Evolutionary conservation across 2,888 invertebrate genomes (phyloP).

Genomic region (Brachyptera risi): DNA sequence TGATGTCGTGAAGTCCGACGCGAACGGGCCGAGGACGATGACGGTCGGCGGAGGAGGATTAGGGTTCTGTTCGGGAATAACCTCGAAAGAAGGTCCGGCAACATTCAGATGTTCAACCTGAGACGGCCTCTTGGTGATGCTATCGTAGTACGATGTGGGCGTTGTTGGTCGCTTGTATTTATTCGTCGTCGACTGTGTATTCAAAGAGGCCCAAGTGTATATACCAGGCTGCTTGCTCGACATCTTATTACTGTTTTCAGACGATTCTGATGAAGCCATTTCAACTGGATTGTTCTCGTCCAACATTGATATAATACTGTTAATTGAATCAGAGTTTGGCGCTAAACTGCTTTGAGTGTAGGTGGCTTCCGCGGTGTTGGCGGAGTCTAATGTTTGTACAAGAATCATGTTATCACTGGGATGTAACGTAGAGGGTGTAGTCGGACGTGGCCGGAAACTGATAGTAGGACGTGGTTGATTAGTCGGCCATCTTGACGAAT

Average conservation of each 20-base stretch:
- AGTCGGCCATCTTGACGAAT: slow-evolving; percentile 25
- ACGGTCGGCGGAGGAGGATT: slow-evolving; percentile 49
- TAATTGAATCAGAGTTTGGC: slow-evolving; percentile 43
- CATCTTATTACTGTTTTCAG: background rate
- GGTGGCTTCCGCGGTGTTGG: slow-evolving; percentile 38
- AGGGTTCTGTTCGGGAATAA: background rate
- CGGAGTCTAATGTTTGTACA: slow-evolving; percentile 43
- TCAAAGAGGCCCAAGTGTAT: slow-evolving; percentile 42
- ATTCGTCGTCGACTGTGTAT: slow-evolving; percentile 28
- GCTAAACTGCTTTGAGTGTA: background rate
- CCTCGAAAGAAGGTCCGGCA: slow-evolving; percentile 9
- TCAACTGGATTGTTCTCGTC: slow-evolving; percentile 38
- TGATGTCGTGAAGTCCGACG: slow-evolving; percentile 28
- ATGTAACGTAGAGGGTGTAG: slow-evolving; percentile 39
- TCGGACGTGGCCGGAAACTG: slow-evolving; percentile 44
- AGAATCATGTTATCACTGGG: slow-evolving; percentile 42
- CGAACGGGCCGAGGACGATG: slow-evolving; percentile 53
- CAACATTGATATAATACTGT: slow-evolving; percentile 48
- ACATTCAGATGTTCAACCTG: background rate
- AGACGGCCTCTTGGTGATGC: background rate
- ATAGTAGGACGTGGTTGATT: slow-evolving; percentile 34
- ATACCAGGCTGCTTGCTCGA: slow-evolving; percentile 36
- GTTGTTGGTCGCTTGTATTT: background rate
- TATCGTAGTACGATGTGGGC: background rate
- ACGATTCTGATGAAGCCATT: background rate